Percentiles rank a stretch among this genome's conserved stretches.
Evolutionary conservation across 2,888 invertebrate genomes (phyloP).

Genomic region (Acanthoscelides obtectus): DNA sequence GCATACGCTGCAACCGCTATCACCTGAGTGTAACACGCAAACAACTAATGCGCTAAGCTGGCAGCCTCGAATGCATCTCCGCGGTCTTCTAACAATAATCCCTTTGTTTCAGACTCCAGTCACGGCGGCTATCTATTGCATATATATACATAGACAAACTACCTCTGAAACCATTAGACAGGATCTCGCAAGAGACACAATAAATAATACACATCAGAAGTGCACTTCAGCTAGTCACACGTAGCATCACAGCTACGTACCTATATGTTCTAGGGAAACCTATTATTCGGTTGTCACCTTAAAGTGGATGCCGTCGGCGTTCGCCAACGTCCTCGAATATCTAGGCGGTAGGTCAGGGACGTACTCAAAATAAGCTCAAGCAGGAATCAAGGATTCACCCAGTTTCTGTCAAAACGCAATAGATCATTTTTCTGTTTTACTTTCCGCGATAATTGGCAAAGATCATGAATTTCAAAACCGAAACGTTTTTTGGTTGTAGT

Average conservation of each 20-base stretch:
- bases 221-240: neutral
- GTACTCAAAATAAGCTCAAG: neutral
- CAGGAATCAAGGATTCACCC: no score
- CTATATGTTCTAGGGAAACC: neutral
- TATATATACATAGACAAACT: neutral
- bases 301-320: neutral
- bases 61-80: neutral
- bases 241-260: neutral
- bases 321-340: neutral
- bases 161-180: neutral
- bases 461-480: no score
- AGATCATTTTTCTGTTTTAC: no score
- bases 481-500: no score
- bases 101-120: neutral
- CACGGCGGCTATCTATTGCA: neutral
- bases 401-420: no score
- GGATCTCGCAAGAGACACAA: neutral
- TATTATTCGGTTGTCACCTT: neutral
- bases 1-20: neutral
- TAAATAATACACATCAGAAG: neutral
- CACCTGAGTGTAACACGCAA: neutral
- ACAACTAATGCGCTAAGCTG: neutral
- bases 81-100: neutral
- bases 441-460: no score
- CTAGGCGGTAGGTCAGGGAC: neutral